Evolutionary conservation across 1,140 invertebrate species (phyloP).

Genomic region (Proales similis): DNA sequence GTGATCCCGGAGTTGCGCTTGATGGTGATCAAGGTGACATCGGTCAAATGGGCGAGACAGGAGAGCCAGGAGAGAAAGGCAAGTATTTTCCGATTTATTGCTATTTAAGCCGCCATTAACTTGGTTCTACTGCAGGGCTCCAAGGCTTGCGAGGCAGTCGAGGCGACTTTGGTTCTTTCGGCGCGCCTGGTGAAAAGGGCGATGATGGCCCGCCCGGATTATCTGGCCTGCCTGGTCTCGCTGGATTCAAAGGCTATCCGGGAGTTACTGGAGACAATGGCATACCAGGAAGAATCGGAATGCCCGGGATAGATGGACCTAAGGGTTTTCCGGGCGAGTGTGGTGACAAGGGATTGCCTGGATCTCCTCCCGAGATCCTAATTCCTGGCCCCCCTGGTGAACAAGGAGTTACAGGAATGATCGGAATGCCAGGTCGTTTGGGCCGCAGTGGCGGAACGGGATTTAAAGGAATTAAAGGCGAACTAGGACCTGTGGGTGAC

Average conservation of each 20-base stretch:
- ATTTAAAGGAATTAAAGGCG: too few relatives aligned
- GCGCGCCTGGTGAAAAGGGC: neutral
- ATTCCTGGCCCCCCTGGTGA: too few relatives aligned
- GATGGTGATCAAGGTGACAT: neutral
- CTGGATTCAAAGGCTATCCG: slow-evolving; percentile 34
- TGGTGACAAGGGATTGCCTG: neutral
- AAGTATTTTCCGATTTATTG: too few relatives aligned
- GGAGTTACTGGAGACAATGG: slow-evolving; percentile 29
- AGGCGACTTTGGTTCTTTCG: slow-evolving; percentile 13
- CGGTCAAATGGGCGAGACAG: neutral
- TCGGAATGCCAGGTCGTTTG: too few relatives aligned
- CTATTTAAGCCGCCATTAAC: neutral
- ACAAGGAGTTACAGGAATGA: too few relatives aligned
- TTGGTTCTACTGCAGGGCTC: too few relatives aligned
- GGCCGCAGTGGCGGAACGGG: too few relatives aligned
- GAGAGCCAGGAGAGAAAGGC: neutral
- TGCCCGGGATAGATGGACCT: neutral
- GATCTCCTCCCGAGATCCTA: too few relatives aligned
- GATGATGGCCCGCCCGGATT: slow-evolving; percentile 7
- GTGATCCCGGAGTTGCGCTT: neutral
- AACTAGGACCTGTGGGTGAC: neutral
- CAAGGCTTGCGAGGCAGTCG: slow-evolving; percentile 49
- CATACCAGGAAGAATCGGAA: neutral
- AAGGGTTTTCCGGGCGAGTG: slow-evolving; percentile 10
- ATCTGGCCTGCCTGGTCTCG: too few relatives aligned